phyloP scores from a whole-genome alignment of 2,113 vertebrate genomes.

The Mustela nigripes region DNA sequence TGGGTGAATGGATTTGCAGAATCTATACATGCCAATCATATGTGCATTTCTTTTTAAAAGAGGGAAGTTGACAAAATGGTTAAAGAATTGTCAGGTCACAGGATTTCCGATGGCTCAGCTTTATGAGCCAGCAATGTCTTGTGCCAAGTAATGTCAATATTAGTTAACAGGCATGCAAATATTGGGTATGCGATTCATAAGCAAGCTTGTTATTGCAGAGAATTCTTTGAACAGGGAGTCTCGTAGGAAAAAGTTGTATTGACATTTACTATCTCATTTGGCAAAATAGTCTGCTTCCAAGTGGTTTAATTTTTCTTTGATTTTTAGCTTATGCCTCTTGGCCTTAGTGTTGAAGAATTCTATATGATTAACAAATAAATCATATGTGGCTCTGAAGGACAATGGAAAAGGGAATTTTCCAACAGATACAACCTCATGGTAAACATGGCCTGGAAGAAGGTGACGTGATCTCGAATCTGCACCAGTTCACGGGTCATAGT shows the following conservation, averaged over 20 bases:
- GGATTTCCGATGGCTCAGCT: conserved; percentile 27
- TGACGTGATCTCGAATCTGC: neutral
- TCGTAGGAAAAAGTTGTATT: conserved; percentile 4
- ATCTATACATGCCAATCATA: neutral
- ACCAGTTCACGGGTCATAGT: neutral
- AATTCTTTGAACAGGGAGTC: conserved; percentile 60
- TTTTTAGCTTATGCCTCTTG: conserved; percentile 53
- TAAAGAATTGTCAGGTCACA: neutral
- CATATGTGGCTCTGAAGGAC: neutral
- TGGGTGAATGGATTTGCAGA: conserved; percentile 57
- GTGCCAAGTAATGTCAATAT: conserved; percentile 15
- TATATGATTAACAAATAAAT: conserved; percentile 48
- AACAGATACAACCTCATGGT: neutral
- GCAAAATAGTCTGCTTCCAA: conserved; percentile 20
- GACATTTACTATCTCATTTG: conserved; percentile 42
- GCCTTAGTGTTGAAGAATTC: conserved; percentile 15
- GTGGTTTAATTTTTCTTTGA: conserved; percentile 31
- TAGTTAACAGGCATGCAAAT: conserved; percentile 29
- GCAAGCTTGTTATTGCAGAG: neutral
- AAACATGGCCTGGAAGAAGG: neutral
- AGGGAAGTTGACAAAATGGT: conserved; percentile 46
- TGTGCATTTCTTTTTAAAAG: conserved; percentile 59
- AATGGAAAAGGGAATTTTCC: neutral
- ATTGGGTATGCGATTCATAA: neutral
- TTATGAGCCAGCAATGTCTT: neutral